These are phyloP conservation scores for Halictus quadricinctus DNA, from an alignment of 2,888 invertebrate species.

Conservation along the genomic window DNA sequence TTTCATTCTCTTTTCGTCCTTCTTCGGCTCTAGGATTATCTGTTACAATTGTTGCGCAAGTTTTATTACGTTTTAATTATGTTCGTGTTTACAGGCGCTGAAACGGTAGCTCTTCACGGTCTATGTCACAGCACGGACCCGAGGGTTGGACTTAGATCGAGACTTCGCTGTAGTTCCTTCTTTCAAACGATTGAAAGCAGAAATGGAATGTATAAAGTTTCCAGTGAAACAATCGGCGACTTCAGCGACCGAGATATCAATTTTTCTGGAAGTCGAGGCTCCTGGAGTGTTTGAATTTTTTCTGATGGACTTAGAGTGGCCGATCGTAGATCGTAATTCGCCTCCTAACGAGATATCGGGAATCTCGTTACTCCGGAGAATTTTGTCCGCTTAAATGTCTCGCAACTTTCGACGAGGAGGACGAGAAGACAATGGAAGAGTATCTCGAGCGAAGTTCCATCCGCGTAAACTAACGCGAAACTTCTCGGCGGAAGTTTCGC, in stretches of 20 bases:
- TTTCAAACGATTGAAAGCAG: too few species aligned
- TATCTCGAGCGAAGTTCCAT: conserved; percentile 37
- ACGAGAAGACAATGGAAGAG: conserved; percentile 3
- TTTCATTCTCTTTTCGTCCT: too few species aligned
- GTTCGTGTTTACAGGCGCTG: too few species aligned
- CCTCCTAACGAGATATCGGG: background rate
- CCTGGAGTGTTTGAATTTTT: background rate
- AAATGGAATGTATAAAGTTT: too few species aligned
- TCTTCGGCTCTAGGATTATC: background rate
- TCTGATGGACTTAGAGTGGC: background rate
- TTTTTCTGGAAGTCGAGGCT: background rate
- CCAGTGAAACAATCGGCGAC: too few species aligned
- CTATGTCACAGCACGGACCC: too few species aligned
- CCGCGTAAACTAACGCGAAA: conserved; percentile 32
- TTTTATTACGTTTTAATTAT: too few species aligned
- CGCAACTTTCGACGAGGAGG: conserved; percentile 23
- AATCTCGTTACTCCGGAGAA: background rate
- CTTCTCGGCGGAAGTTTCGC: conserved; percentile 25
- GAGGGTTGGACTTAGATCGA: too few species aligned
- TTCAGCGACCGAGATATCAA: background rate
- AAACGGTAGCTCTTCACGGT: too few species aligned
- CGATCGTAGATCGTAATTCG: conserved; percentile 13
- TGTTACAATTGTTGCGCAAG: too few species aligned
- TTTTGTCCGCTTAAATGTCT: background rate
- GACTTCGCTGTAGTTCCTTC: too few species aligned